Evolutionary conservation across 2,797 vertebrate genomes (phyloP).

Genomic region (Hippopotamyrus pictus): DNA sequence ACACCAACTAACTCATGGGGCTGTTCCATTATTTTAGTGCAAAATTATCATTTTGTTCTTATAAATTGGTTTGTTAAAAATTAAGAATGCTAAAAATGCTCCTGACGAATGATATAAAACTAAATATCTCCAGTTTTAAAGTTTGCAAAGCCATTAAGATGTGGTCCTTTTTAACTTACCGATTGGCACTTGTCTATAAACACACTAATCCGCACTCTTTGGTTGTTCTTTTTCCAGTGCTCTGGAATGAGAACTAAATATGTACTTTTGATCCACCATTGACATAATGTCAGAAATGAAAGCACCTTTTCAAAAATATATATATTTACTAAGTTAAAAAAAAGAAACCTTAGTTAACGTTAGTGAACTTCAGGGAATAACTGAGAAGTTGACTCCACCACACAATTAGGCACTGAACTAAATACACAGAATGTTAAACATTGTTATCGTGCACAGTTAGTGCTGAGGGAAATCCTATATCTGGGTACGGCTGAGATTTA

Average conservation of each 20-base stretch:
- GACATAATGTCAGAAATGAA: slow-evolving; percentile 27
- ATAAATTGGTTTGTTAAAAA: neutral
- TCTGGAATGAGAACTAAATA: slow-evolving; percentile 33
- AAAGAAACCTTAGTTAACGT: neutral
- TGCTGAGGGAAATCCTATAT: neutral
- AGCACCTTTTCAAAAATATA: neutral
- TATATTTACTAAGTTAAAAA: neutral
- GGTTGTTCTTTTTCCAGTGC: slow-evolving; percentile 32
- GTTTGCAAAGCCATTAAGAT: neutral
- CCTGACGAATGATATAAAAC: neutral
- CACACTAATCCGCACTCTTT: slow-evolving; percentile 14
- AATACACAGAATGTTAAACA: neutral
- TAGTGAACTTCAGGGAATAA: neutral
- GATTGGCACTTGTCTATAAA: slow-evolving; percentile 37
- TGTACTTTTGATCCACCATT: slow-evolving; percentile 36
- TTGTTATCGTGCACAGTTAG: neutral
- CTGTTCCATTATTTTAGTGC: neutral
- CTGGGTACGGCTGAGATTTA: neutral
- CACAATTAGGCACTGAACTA: neutral
- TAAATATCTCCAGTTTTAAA: neutral
- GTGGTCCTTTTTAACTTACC: neutral
- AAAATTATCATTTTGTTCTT: neutral
- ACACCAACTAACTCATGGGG: neutral
- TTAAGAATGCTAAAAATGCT: neutral
- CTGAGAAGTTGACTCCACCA: neutral